Base-by-base conservation (phyloP, 2,113 vertebrate species). In the Sebastes fasciatus region DNA sequence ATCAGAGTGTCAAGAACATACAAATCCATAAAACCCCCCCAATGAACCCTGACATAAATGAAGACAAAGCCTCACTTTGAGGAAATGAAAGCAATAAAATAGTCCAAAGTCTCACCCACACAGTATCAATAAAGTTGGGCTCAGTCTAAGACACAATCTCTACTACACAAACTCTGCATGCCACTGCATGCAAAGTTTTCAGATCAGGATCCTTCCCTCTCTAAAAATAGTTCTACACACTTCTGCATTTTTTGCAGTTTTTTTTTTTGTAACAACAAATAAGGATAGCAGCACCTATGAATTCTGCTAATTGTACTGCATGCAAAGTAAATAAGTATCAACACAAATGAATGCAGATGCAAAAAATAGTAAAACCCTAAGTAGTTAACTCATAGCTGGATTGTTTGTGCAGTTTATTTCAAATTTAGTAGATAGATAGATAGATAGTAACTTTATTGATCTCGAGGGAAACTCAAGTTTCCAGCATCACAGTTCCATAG, bases 31-130 rank as follows among this genome's bases (percentile, higher is more conserved):
- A 54, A 74, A 21, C n/a, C 13, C 5, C 80, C 16, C 0, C 26
- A 10, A 4, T 45, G 19, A 60, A 1, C 12, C 10, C 43, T 48
- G 45, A 62, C 17, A 54, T 11, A 51, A 63, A 63, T 1, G 0
- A 49, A 67, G 63, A 7, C 63, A 69, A 67, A 63, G 62, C 8
- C 45, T 5, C 54, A 72, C 19, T 42, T 71, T 68, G 10, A 66
- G 34, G 70, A 77, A 48, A 58, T 1, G 1, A 66, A 68, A 8
- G 34, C 14, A 62, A 72, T 74, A 65, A 65, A 87, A 49, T 8
- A 8, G 86, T 77, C 58, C 89, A 87, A 89, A 87, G 87, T 88
- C 69, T 76, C 43, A 26, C 2, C 17, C 1, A 10, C 10, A 54
- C 13, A 61, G 19, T 1, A 64, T 58, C 80, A 74, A 49, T 82